Evolutionary conservation across 2,888 invertebrate species (phyloP), one percentile per base, ranked within the genome.

Genomic region (Aphodius granarius): DNA sequence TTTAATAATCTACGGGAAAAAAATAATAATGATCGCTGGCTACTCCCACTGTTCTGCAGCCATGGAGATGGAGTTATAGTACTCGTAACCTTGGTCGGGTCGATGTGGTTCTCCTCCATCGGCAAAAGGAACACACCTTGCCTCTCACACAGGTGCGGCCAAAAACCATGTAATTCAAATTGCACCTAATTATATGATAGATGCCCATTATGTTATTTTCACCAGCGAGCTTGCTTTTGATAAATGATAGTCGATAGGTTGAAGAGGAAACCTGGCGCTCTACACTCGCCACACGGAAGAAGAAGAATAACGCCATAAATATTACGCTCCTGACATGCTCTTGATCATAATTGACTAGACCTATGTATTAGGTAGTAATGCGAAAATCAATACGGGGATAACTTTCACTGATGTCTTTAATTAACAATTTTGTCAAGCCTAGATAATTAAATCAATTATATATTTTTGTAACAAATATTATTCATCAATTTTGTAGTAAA

Each of bases 151-250:
- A 84, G 84, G 84, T 83, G 84, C 82, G 83, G 83, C 83, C 82
- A 68, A 83, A 83, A 83, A 83, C 82, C 83, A 82, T 84, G 81
- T 83, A 83, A 84, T 83, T 84, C 82, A 82, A 83, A 83, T 82
- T 82, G 82, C 81, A 80, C 81, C 80, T 83, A 84, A 84, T 84
- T 84, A 84, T 82, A 83, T 72, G 63, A 68, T 68, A 68, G 68
- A 68, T 68, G 22, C 68, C 68, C 68, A 68, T 68, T 68, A 68
- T 21, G 68, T 68, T 68, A 68, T 68, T 68, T 68, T 68, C 68
- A 68, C 68, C 68, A 68, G 20, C 22, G 68, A 68, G 43, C 43
- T 43, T 43, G 43, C 43, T 43, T 1, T 43, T 43, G 43, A 43
- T 43, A 43, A 43, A 43, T 43, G 43, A 43, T 43, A 3, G 43